phyloP scores from a whole-genome alignment of 30 jellyfish, hydroid and myxozoan genomes.

The Catostylus mosaicus region DNA sequence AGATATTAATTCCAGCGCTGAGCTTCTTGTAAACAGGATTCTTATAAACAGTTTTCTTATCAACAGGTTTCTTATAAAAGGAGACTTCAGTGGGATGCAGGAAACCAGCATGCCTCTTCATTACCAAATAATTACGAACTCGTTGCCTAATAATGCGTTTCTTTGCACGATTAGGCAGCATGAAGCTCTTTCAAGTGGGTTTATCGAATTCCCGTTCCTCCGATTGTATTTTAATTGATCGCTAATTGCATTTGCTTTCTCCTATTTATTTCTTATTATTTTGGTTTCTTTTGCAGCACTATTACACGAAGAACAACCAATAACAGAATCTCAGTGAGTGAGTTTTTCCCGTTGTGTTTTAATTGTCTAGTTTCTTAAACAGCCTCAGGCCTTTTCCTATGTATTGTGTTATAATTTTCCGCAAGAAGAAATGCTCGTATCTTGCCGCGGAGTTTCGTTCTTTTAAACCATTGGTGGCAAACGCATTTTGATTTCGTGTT shows the following conservation, averaged over 20 bases:
- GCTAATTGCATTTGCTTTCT: conserved; percentile 54
- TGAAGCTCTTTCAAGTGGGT: conserved; percentile 34
- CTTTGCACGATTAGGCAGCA: conserved; percentile 42
- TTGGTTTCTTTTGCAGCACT: conserved; percentile 11
- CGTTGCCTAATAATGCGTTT: background rate
- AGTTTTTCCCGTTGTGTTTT: background rate
- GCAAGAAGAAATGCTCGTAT: too few relatives aligned
- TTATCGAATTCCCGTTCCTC: background rate
- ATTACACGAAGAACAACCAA: background rate
- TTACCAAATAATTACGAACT: background rate
- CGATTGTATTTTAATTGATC: conserved; percentile 19
- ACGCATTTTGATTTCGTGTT: too few relatives aligned
- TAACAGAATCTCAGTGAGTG: background rate
- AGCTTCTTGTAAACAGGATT: too few relatives aligned
- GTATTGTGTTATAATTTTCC: too few relatives aligned
- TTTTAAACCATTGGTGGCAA: too few relatives aligned
- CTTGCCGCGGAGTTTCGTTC: too few relatives aligned
- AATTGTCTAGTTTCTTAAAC: background rate
- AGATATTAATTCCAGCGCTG: too few relatives aligned
- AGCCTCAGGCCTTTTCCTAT: background rate
- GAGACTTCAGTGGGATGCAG: too few relatives aligned
- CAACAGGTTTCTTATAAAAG: too few relatives aligned
- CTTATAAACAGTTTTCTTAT: too few relatives aligned
- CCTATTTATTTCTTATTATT: conserved; percentile 14
- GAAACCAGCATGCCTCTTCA: conserved; percentile 17